phyloP scores from a whole-genome alignment of 2,888 invertebrate species.

The Ophion obscuratus region DNA sequence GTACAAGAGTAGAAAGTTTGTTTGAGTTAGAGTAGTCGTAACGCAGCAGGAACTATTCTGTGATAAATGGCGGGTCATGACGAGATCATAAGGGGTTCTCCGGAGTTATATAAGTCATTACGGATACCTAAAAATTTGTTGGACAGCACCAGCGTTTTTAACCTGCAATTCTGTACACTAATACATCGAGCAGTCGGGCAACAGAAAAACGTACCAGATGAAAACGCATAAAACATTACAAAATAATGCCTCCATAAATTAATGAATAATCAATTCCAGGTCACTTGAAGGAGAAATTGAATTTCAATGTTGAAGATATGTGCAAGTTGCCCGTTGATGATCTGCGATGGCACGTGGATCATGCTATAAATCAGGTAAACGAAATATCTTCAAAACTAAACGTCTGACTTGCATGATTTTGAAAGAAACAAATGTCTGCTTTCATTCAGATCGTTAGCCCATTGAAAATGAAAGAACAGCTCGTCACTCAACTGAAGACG shows the following conservation, averaged over 20 bases:
- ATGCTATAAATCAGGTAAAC: constrained; percentile 91
- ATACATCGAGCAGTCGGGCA: too few species aligned
- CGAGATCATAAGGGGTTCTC: too few species aligned
- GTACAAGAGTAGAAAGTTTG: too few species aligned
- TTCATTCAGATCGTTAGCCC: constrained; percentile 92
- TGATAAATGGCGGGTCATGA: too few species aligned
- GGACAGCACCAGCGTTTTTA: too few species aligned
- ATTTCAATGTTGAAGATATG: constrained; percentile 93
- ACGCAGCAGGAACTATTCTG: too few species aligned
- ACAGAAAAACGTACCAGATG: too few species aligned
- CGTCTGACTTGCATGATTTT: not conserved
- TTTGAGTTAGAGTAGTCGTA: too few species aligned
- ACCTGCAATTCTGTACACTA: too few species aligned
- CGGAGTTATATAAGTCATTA: too few species aligned
- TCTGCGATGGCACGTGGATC: constrained; percentile 94
- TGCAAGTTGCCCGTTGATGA: constrained; percentile 91
- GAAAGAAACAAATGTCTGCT: not conserved
- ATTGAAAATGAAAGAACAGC: constrained; percentile 97
- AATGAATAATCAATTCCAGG: constrained; percentile 84
- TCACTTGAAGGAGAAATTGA: constrained; percentile 93
- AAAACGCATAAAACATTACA: not conserved
- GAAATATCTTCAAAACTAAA: not conserved
- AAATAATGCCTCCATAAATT: not conserved
- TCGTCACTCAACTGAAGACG: constrained; percentile 97
- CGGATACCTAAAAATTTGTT: too few species aligned